These are phyloP conservation scores for Cynopterus sphinx DNA, from an alignment of 2,797 vertebrate species.

Conservation along the genomic window DNA sequence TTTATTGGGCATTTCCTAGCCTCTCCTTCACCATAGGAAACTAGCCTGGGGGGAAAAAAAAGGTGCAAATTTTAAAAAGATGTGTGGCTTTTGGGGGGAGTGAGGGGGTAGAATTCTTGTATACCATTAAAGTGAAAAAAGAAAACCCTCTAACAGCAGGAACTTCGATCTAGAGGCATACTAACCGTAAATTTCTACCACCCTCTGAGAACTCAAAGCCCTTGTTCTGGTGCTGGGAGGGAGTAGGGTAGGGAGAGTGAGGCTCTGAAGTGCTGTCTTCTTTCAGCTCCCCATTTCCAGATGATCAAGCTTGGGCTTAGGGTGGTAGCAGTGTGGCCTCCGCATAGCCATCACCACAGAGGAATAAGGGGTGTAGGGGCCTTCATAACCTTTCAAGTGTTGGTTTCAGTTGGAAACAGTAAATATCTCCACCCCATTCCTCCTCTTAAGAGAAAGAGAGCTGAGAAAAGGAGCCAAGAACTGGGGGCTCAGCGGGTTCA, in stretches of 20 bases:
- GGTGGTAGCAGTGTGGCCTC: not conserved
- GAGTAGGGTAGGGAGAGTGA: not conserved
- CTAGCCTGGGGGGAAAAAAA: conserved; percentile 58
- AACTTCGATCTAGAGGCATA: conserved; percentile 46
- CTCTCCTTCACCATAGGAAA: conserved; percentile 74
- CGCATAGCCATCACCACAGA: not conserved
- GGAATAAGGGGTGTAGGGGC: not conserved
- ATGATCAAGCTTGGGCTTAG: not conserved
- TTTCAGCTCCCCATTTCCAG: not conserved
- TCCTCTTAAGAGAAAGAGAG: not conserved
- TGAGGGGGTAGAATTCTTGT: conserved; percentile 47
- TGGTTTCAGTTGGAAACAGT: conserved; percentile 35
- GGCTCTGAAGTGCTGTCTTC: not conserved
- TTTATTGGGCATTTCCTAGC: conserved; percentile 79
- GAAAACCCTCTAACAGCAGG: conserved; percentile 46
- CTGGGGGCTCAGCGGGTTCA: not conserved
- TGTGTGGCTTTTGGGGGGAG: conserved; percentile 60
- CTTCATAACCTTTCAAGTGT: not conserved
- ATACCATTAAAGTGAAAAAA: conserved; percentile 62
- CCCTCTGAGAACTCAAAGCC: conserved; percentile 31
- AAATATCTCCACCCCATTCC: not conserved
- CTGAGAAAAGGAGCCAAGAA: not conserved
- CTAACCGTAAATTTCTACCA: conserved; percentile 48
- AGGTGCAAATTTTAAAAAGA: conserved; percentile 79
- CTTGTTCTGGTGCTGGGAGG: not conserved